Evolutionary conservation across 2,888 invertebrate species (phyloP).

Genomic region (Ephialtes manifestator): DNA sequence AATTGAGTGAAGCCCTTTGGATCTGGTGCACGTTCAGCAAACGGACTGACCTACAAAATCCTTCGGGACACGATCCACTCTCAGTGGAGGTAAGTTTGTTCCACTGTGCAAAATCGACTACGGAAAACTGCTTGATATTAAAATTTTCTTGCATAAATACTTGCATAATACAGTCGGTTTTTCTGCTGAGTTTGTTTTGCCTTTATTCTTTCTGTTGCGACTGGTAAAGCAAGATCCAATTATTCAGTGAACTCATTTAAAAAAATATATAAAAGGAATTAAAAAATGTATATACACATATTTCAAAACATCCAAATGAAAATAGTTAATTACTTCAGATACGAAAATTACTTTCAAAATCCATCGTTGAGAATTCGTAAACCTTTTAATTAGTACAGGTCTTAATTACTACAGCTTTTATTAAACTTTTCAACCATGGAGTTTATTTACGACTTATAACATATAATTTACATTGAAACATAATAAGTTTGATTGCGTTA

Average conservation of each 20-base stretch:
- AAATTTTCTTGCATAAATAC: neutral
- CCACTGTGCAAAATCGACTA: neutral
- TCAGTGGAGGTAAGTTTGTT: constrained; percentile 51
- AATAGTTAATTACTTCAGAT: neutral
- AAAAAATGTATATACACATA: no score
- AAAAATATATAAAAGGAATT: neutral
- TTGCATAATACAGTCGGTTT: neutral
- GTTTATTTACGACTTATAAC: neutral
- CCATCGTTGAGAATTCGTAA: neutral
- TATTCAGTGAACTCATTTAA: neutral
- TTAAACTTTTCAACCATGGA: neutral
- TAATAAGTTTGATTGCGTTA: neutral
- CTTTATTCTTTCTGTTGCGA: neutral
- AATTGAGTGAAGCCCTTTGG: constrained; percentile 35
- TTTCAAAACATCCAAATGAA: no score
- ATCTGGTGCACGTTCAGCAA: constrained; percentile 37
- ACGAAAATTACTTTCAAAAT: neutral
- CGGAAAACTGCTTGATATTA: neutral
- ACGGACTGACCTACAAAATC: constrained; percentile 6
- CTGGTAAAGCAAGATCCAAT: neutral
- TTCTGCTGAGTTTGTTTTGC: neutral
- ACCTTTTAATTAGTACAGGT: neutral
- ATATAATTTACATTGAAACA: neutral
- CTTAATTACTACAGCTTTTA: neutral
- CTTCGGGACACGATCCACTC: constrained; percentile 30